Conservation (phyloP, 2,113 vertebrate genomes). For the Dipodomys spectabilis region DNA sequence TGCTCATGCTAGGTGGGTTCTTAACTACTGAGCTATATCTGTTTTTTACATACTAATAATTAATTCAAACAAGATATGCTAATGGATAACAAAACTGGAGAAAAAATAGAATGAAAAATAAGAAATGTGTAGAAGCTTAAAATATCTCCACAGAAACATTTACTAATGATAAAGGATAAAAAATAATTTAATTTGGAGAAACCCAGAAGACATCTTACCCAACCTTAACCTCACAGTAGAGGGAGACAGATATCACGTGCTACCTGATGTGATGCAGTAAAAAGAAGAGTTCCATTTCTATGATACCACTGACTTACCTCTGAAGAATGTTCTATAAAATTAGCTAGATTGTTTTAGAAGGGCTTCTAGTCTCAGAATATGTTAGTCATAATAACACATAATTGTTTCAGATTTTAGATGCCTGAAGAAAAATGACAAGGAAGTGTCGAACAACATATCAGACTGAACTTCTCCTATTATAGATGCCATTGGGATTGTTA, state of each 20-base stretch:
- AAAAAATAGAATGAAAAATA: not conserved
- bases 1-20: no score
- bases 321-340: not conserved
- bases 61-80: not conserved
- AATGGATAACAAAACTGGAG: not conserved
- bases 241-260: not conserved
- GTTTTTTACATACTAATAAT: not conserved
- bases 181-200: not conserved
- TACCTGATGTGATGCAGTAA: not conserved
- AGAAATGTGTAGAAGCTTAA: not conserved
- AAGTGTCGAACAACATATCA: not conserved
- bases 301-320: not conserved
- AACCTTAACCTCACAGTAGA: not conserved
- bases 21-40: no score
- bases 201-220: not conserved
- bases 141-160: not conserved
- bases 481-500: not conserved
- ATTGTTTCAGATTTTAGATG: not conserved
- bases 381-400: not conserved
- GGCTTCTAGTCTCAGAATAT: not conserved
- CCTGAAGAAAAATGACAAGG: not conserved
- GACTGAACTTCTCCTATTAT: not conserved
- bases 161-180: conserved; percentile 25
- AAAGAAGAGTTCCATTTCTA: not conserved
- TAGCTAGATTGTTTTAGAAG: not conserved